These are phyloP conservation scores for Drosophila setifemur DNA, from an alignment of 1,140 invertebrate species.

Conservation along the genomic window DNA sequence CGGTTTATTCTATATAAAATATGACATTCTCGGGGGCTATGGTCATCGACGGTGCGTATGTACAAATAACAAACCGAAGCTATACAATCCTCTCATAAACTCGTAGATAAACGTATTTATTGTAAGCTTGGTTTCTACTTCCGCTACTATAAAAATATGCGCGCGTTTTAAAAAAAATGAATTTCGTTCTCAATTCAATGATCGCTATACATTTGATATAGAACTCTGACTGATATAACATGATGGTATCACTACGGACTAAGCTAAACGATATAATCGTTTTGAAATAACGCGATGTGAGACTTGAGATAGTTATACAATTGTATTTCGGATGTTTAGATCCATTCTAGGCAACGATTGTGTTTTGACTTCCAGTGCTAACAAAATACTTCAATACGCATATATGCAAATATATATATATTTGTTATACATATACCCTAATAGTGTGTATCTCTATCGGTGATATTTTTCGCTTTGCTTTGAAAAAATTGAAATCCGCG, in stretches of 20 bases:
- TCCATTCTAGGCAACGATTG: constrained; percentile 75
- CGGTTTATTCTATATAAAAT: constrained; percentile 18
- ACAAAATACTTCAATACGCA: constrained; percentile 68
- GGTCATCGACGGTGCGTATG: constrained; percentile 30
- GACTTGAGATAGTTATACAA: constrained; percentile 74
- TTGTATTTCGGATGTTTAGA: constrained; percentile 54
- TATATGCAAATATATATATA: constrained; percentile 25
- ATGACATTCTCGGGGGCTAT: constrained; percentile 14
- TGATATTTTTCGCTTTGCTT: constrained; percentile 53
- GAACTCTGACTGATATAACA: constrained; percentile 75
- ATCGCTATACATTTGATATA: constrained; percentile 45
- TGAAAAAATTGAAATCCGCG: constrained; percentile 25
- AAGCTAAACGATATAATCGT: constrained; percentile 36
- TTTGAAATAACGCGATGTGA: constrained; percentile 68
- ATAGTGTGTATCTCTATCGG: constrained; percentile 45
- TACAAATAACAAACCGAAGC: constrained; percentile 58
- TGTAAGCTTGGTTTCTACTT: constrained; percentile 11
- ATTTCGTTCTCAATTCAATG: constrained; percentile 7
- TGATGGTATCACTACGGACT: constrained; percentile 47
- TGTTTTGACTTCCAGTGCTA: constrained; percentile 70
- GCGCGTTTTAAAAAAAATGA: constrained; percentile 37
- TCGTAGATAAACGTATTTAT: constrained; percentile 17
- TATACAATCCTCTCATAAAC: constrained; percentile 20
- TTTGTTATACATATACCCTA: constrained; percentile 30
- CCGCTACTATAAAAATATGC: constrained; percentile 53